Conservation (phyloP, 92 coral and sea anemone species). For the Micromussa lordhowensis region DNA sequence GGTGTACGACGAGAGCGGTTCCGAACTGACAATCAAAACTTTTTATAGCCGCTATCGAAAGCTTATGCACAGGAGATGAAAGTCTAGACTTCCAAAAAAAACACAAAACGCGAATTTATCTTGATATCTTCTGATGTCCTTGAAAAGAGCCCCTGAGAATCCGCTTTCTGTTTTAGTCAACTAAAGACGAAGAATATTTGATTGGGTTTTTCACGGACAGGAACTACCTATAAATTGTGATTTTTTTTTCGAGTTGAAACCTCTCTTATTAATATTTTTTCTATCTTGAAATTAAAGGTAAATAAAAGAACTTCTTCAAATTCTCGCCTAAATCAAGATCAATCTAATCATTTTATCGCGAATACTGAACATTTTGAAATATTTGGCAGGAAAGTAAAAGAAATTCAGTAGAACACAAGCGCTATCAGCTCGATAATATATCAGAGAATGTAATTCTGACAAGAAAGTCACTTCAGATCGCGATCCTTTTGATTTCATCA, state of each 20-base stretch:
- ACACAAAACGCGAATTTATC: slow-evolving; percentile 27
- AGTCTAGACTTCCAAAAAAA: slow-evolving; percentile 19
- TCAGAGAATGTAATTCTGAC: slow-evolving; percentile 24
- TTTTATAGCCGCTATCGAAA: slow-evolving; percentile 36
- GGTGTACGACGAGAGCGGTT: slow-evolving; percentile 36
- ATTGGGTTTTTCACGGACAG: not conserved
- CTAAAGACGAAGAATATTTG: not conserved
- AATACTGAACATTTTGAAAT: slow-evolving; percentile 17
- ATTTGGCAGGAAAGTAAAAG: slow-evolving; percentile 37
- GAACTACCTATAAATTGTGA: not conserved
- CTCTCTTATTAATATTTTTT: not conserved
- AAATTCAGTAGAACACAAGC: not conserved
- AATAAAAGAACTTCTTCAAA: slow-evolving; percentile 10
- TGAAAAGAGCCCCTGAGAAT: not conserved
- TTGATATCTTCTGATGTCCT: not conserved
- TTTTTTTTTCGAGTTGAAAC: not conserved
- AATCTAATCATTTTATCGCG: slow-evolving; percentile 46
- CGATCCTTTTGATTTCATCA: not conserved
- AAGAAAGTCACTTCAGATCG: not conserved
- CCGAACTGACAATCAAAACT: slow-evolving; percentile 27
- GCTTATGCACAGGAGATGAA: slow-evolving; percentile 36
- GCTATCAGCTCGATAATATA: slow-evolving; percentile 33
- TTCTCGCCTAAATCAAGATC: slow-evolving; percentile 28
- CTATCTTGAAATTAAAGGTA: not conserved
- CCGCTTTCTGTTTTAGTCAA: not conserved